Base-by-base conservation (phyloP, 2,797 vertebrate species). In the Streptopelia turtur region DNA sequence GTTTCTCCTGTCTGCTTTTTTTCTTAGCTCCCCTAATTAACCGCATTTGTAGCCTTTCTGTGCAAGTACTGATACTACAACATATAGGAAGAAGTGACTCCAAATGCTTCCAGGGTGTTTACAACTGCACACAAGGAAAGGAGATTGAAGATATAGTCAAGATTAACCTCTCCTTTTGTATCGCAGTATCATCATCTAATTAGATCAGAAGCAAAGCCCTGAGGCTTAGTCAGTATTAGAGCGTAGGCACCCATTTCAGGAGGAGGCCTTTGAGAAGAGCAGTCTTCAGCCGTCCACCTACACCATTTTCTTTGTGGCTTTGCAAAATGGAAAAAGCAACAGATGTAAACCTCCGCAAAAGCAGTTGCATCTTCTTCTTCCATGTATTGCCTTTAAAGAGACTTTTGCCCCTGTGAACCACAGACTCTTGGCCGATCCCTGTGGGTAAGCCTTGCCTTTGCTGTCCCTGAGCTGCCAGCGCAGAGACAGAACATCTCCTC, bases 101-200 rank as follows among this genome's bases (percentile, higher is more conserved):
- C 74, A 33, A 12, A 45, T 33, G 63, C 72, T 86, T 49, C 53
- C 72, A 84, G 65, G 35, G 72, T 95, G 91, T 95, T 96, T 93
- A 95, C 95, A 94, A 14, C 87, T 88, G 76, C 79, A 63, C 79
- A 66, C 83, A 90, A 91, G 91, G 79, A 83, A 76, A 95, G 87
- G 69, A 70, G 94, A 93, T 91, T 92, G 83, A 85, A 87, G 52
- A 37, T 77, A 16, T 1, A 89, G 96, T 82, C 82, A 88, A 93
- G 95, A 95, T 97, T 95, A 95, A 95, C 92, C 95, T 94, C 91
- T 93, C 76, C 87, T 96, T 94, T 97, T 83, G 96, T 94, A 94
- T 78, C 9, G 6, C 79, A 87, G 91, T 96, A 91, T 96, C 93
- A 92, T 96, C 94, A 96, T 93, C 94, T 95, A 96, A 95, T 96